Percentiles rank a stretch among this genome's conserved stretches.
These are phyloP conservation scores for Trichoplusia ni DNA, from an alignment of 1,140 invertebrate genomes.

Conservation along the genomic window DNA sequence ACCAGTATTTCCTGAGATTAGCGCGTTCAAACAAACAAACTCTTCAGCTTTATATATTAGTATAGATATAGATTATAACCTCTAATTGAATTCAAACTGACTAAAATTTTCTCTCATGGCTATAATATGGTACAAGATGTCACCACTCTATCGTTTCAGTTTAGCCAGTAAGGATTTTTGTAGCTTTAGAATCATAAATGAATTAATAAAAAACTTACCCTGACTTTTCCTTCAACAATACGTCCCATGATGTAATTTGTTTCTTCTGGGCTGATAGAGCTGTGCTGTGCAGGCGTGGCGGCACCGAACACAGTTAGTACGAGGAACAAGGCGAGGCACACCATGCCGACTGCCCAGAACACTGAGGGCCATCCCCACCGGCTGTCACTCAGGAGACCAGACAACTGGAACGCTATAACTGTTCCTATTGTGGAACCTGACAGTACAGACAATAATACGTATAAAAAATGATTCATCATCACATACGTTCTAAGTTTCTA, in stretches of 20 bases:
- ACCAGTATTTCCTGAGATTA: too few species aligned
- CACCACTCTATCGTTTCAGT: too few species aligned
- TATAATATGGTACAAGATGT: too few species aligned
- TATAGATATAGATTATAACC: too few species aligned
- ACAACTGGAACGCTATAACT: slow-evolving; percentile 77
- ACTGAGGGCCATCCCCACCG: slow-evolving; percentile 80
- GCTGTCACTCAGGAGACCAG: slow-evolving; percentile 69
- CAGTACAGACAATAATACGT: too few species aligned
- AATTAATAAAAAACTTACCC: slow-evolving; percentile 36
- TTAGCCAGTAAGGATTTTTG: too few species aligned
- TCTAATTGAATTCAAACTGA: too few species aligned
- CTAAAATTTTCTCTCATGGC: too few species aligned
- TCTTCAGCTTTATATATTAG: too few species aligned
- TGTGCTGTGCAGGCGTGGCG: slow-evolving; percentile 81
- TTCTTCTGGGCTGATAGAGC: slow-evolving; percentile 83
- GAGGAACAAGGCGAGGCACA: slow-evolving; percentile 67
- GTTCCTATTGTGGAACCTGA: slow-evolving; percentile 66
- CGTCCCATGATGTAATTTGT: slow-evolving; percentile 80
- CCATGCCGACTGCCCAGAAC: slow-evolving; percentile 82
- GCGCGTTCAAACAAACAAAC: too few species aligned
- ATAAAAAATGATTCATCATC: too few species aligned
- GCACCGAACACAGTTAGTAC: slow-evolving; percentile 72
- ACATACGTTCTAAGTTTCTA: too few species aligned
- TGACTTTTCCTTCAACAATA: slow-evolving; percentile 39
- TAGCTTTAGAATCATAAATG: background rate